A percentile compares a stretch with the other conserved stretches of the same genome.
Conservation (phyloP, 2,888 invertebrate species). For the Dione juno region DNA sequence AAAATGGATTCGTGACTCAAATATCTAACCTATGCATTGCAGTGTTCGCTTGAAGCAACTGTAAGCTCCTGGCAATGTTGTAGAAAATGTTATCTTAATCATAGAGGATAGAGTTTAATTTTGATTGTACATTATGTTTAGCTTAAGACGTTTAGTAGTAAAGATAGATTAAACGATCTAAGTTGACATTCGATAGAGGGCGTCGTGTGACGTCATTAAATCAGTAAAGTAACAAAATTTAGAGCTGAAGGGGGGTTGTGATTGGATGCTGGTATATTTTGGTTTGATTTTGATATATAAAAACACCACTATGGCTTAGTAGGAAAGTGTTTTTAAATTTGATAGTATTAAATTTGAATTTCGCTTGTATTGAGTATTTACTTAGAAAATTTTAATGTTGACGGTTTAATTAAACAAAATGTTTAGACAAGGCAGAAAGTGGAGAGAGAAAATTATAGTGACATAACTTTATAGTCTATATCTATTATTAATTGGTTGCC, state of each 20-base stretch:
- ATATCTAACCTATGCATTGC: conserved; percentile 79
- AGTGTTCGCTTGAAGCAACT: conserved; percentile 41
- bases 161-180: conserved; percentile 57
- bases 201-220: conserved; percentile 81
- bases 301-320: not conserved
- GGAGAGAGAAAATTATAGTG: too few species aligned
- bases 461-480: too few species aligned
- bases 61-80: conserved; percentile 33
- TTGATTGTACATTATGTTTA: conserved; percentile 12
- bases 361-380: too few species aligned
- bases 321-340: not conserved
- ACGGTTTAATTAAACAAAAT: too few species aligned
- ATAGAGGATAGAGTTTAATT: not conserved
- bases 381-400: too few species aligned
- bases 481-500: too few species aligned
- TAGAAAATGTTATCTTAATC: conserved; percentile 43
- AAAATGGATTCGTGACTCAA: conserved; percentile 83
- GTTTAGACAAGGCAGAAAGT: too few species aligned
- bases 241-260: conserved; percentile 70
- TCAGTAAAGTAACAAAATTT: conserved; percentile 80
- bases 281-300: conserved; percentile 27
- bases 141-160: conserved; percentile 46
- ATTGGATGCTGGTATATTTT: conserved; percentile 51
- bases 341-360: too few species aligned
- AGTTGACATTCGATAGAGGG: conserved; percentile 83